Evolutionary conservation across 2,113 vertebrate species (phyloP), one percentile per base, ranked within the genome.

Genomic region (Ranitomeya imitator): DNA sequence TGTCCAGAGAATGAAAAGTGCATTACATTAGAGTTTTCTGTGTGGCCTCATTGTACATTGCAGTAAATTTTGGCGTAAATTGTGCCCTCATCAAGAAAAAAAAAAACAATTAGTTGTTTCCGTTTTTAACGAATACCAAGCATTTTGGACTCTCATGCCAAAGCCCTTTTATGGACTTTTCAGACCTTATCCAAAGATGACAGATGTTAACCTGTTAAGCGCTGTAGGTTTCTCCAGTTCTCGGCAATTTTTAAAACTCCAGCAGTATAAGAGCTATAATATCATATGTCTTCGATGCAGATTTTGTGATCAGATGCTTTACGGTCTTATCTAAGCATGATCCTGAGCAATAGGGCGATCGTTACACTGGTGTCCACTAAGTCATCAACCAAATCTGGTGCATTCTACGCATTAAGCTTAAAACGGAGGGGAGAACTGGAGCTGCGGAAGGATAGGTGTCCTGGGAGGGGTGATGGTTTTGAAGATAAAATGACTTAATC

Each of bases 101-200:
- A 45, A 45, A 45, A 65, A 87, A 79, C 55, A 26, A 78, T 31
- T 19, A 18, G n/a, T 87, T 55, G 26, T 87, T 87, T 80, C 61
- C 8, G 19, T 71, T 80, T 45, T 80, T 69, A 87, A 65, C 79
- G 74, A 55, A 71, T 80, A 80, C 8, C 11, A n/a, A 80, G 77
- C 86, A 87, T 80, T 80, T 76, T 80, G 76, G 77, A 80, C 14
- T 88, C 51, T 77, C 45, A 85, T 89, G 81, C 81, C 87, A 89
- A 89, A 85, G 81, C 81, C 74, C 82, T 85, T 78, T 78, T 45
- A 57, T 82, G 55, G 86, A 87, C 63, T 80, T 80, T 82, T 82
- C 19, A 57, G 71, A 89, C 74, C 82, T 85, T 89, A 89, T 85
- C 81, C 82, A 89, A 89, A 88, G 73, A 89, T 31, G 61, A 89